phyloP scores from a whole-genome alignment of 2,113 vertebrate species.

The Cavia aperea region DNA sequence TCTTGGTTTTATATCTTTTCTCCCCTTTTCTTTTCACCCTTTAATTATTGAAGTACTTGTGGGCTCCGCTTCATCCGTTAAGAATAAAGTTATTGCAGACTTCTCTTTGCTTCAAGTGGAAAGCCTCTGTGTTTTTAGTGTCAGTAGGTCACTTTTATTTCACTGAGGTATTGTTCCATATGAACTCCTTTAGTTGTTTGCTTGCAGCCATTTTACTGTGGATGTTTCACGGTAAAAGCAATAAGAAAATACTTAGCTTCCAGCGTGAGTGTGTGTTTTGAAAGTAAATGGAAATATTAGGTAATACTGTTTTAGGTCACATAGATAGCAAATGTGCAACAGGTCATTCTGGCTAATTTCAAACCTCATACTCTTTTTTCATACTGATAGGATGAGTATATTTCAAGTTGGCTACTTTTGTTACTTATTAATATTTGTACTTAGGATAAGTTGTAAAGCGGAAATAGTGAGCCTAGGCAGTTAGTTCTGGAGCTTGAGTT shows the following conservation, averaged over 20 bases:
- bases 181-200: not conserved
- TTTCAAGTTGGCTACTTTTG: not conserved
- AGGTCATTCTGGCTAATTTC: not conserved
- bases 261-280: constrained; percentile 7
- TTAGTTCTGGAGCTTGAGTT: constrained; percentile 33
- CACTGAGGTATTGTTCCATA: not conserved
- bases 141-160: not conserved
- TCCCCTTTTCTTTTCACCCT: not conserved
- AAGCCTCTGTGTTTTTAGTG: not conserved
- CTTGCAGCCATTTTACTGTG: not conserved
- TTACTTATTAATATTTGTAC: not conserved
- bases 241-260: not conserved
- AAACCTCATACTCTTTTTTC: constrained; percentile 4
- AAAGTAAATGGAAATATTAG: constrained; percentile 27
- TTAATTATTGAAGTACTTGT: not conserved
- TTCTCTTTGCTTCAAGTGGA: not conserved
- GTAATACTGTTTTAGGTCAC: not conserved
- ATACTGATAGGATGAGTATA: not conserved
- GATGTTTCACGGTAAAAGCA: not conserved
- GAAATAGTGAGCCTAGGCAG: not conserved
- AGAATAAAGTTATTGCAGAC: not conserved
- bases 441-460: constrained; percentile 14
- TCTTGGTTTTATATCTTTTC: not conserved
- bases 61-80: not conserved
- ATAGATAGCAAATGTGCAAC: not conserved